Conservation (phyloP, 1,140 invertebrate genomes). For the Neodiprion lecontei region DNA sequence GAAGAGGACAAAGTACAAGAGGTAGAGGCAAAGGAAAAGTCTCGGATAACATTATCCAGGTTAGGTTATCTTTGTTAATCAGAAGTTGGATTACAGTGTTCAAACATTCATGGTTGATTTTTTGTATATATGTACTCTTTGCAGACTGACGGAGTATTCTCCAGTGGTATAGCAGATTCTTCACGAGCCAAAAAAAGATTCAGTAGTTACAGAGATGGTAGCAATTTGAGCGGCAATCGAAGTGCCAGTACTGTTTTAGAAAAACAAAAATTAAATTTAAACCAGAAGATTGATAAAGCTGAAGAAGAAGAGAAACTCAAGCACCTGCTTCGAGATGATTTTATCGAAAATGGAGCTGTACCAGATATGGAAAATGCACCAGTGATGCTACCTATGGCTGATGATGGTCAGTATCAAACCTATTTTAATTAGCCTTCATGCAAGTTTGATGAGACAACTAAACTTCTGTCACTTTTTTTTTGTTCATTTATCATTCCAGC, state of each 20-base stretch:
- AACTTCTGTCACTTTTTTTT: neutral
- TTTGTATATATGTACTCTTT: conserved; percentile 19
- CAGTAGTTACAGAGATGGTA: conserved; percentile 20
- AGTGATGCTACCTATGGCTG: conserved; percentile 42
- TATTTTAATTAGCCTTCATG: neutral
- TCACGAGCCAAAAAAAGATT: conserved; percentile 19
- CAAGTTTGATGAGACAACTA: neutral
- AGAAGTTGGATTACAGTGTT: neutral
- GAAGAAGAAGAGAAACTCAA: conserved; percentile 52
- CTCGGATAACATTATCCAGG: conserved; percentile 46
- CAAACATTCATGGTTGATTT: neutral
- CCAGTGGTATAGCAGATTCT: conserved; percentile 43
- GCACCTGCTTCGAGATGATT: conserved; percentile 49
- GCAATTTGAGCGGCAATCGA: conserved; percentile 28
- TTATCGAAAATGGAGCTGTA: conserved; percentile 45
- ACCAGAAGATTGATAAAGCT: conserved; percentile 44
- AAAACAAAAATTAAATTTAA: conserved; percentile 49
- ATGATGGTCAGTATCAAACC: conserved; percentile 35
- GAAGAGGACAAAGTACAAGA: conserved; percentile 33
- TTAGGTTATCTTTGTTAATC: conserved; percentile 17
- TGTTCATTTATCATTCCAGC: neutral
- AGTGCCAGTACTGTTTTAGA: conserved; percentile 33
- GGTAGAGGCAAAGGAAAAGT: conserved; percentile 33
- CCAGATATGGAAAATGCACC: conserved; percentile 42
- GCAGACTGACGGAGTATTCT: conserved; percentile 54